Evolutionary conservation across 92 coral and sea anemone species (phyloP).

Genomic region (Phenganax stokvisi): DNA sequence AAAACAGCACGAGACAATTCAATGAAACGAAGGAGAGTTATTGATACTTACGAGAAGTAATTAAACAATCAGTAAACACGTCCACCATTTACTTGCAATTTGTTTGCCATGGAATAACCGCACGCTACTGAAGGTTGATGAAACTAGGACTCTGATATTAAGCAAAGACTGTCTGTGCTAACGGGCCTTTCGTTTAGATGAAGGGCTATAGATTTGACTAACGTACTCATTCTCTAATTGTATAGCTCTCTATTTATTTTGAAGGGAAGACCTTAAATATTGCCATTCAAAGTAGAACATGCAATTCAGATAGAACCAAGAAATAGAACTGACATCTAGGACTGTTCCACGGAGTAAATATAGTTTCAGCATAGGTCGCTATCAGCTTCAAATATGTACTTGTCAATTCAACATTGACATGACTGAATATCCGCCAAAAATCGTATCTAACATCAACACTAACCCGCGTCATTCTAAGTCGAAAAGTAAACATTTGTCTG

Average conservation of each 20-base stretch:
- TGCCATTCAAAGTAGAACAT: too few relatives aligned
- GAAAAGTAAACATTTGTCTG: neutral
- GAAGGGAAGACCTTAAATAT: too few relatives aligned
- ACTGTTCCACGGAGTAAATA: neutral
- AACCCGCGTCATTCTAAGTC: constrained; percentile 10
- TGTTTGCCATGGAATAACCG: constrained; percentile 2
- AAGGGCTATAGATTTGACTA: too few relatives aligned
- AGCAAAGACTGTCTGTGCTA: neutral
- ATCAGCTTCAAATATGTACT: neutral
- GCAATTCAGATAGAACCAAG: too few relatives aligned
- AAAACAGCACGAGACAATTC: neutral
- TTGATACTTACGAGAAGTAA: neutral
- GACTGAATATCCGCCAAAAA: constrained; percentile 13
- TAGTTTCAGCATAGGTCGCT: constrained; percentile 3
- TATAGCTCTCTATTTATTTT: too few relatives aligned
- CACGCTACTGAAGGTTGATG: neutral
- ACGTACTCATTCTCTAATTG: too few relatives aligned
- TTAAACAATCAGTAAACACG: neutral
- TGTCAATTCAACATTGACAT: constrained; percentile 21
- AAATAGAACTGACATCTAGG: neutral
- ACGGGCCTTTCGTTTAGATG: too few relatives aligned
- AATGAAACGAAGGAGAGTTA: neutral
- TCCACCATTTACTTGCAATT: neutral
- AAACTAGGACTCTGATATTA: neutral
- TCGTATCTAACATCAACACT: constrained; percentile 20